These are phyloP conservation scores for Camponotus vicinus DNA, from an alignment of 1,140 invertebrate genomes.

Conservation along the genomic window DNA sequence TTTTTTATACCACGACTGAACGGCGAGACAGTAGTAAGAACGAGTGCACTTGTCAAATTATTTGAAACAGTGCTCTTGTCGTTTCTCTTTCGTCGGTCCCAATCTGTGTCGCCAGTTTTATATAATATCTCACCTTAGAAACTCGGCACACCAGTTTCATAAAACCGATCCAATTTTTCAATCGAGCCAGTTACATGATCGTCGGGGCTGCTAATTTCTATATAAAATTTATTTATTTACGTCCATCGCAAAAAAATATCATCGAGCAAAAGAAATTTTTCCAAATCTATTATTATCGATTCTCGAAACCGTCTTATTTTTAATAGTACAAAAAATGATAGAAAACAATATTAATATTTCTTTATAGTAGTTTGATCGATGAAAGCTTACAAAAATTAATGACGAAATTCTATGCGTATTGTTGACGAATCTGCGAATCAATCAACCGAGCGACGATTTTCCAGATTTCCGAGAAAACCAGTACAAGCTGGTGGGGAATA, in stretches of 20 bases:
- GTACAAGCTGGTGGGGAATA: slow-evolving; percentile 66
- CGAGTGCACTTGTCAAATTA: slow-evolving; percentile 56
- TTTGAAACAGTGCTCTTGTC: slow-evolving; percentile 33
- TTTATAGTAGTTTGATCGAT: not conserved
- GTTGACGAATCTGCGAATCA: not conserved
- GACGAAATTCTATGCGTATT: not conserved
- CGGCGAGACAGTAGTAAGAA: slow-evolving; percentile 47
- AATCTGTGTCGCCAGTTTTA: slow-evolving; percentile 63
- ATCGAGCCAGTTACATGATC: slow-evolving; percentile 3
- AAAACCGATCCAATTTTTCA: slow-evolving; percentile 49
- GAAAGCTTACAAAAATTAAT: not conserved
- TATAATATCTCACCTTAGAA: slow-evolving; percentile 68
- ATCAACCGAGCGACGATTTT: slow-evolving; percentile 52
- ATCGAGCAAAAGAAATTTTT: not conserved
- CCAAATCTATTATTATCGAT: not conserved
- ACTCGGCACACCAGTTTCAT: slow-evolving; percentile 35
- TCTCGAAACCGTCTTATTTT: not conserved
- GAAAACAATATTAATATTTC: not conserved
- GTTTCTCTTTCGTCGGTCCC: slow-evolving; percentile 54
- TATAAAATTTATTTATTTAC: not conserved
- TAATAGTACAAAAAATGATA: too few relatives aligned
- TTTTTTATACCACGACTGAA: not conserved
- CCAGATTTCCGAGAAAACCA: slow-evolving; percentile 63
- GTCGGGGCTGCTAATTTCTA: slow-evolving; percentile 20
- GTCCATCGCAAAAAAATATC: not conserved